These are phyloP conservation scores for Phalangium opilio DNA, from an alignment of 2,888 invertebrate species.

Conservation along the genomic window DNA sequence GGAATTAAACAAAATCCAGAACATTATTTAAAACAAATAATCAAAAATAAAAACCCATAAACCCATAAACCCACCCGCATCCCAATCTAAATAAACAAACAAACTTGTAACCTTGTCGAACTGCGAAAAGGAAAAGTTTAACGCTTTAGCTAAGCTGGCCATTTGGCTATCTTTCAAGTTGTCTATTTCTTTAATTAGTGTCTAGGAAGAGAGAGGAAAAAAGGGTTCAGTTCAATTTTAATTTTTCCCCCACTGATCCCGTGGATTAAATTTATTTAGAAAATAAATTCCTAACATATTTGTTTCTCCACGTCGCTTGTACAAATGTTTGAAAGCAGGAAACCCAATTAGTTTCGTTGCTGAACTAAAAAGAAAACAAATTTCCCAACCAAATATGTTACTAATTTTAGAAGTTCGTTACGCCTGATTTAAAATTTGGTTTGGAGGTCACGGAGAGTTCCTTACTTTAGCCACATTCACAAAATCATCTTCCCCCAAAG, in stretches of 20 bases:
- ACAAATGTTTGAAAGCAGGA: slow-evolving; percentile 33
- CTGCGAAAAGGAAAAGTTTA: slow-evolving; percentile 35
- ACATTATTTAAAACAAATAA: no score
- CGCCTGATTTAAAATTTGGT: no score
- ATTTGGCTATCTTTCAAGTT: slow-evolving; percentile 30
- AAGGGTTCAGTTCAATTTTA: neutral
- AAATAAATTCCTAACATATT: slow-evolving; percentile 28
- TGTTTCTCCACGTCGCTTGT: slow-evolving; percentile 36
- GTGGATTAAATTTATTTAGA: neutral
- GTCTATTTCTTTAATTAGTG: slow-evolving; percentile 31
- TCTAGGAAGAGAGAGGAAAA: slow-evolving; percentile 12
- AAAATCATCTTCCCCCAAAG: slow-evolving; percentile 38
- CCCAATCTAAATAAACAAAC: no score
- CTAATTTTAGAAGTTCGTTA: no score
- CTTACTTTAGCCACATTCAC: slow-evolving; percentile 35
- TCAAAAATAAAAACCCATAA: slow-evolving; percentile 6
- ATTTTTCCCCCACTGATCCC: neutral
- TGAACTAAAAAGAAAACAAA: slow-evolving; percentile 28
- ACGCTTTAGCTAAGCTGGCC: slow-evolving; percentile 32
- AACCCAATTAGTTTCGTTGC: slow-evolving; percentile 27
- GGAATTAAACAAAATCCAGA: no score
- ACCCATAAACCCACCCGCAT: no score
- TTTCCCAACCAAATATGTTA: no score
- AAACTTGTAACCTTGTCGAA: slow-evolving; percentile 33
- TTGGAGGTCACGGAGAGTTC: slow-evolving; percentile 1